A percentile compares a stretch with the other conserved stretches of the same genome.
phyloP scores from a whole-genome alignment of 2,797 vertebrate species.

The Sebastiscus tertius region DNA sequence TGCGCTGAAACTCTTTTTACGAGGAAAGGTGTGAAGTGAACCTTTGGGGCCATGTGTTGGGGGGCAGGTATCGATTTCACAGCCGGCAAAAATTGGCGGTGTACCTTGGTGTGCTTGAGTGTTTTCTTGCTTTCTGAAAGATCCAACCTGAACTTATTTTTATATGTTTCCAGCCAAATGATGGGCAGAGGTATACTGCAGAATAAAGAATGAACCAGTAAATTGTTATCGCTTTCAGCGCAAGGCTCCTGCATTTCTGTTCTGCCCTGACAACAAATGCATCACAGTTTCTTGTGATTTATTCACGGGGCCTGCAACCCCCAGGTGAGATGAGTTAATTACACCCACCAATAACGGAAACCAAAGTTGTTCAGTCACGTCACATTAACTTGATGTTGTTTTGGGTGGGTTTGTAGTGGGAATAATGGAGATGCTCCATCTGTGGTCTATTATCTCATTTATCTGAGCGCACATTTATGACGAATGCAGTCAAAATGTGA shows the following conservation, averaged over 20 bases:
- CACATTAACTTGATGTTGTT: slow-evolving; percentile 61
- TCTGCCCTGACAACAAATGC: slow-evolving; percentile 16
- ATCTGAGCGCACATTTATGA: slow-evolving; percentile 20
- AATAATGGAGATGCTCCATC: slow-evolving; percentile 13
- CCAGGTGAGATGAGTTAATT: slow-evolving; percentile 69
- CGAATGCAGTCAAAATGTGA: slow-evolving; percentile 40
- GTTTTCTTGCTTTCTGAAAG: slow-evolving; percentile 9
- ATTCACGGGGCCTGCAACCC: slow-evolving; percentile 31
- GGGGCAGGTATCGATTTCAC: slow-evolving; percentile 41
- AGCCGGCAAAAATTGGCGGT: slow-evolving; percentile 14
- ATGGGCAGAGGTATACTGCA: background rate
- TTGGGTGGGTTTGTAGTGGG: background rate
- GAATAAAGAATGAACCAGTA: slow-evolving; percentile 6
- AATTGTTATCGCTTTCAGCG: background rate
- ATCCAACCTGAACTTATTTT: background rate
- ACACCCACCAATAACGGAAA: slow-evolving; percentile 50
- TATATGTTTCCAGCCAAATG: slow-evolving; percentile 3
- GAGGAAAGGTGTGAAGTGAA: slow-evolving; percentile 28
- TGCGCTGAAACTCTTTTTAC: slow-evolving; percentile 39
- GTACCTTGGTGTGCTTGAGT: background rate
- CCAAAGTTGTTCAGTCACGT: slow-evolving; percentile 60
- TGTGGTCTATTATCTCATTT: slow-evolving; percentile 23
- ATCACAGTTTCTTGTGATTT: slow-evolving; percentile 49
- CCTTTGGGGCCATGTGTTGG: slow-evolving; percentile 12
- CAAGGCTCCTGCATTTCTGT: background rate